phyloP scores from a whole-genome alignment of 2,797 vertebrate species.

The Pangasius larnaudii region DNA sequence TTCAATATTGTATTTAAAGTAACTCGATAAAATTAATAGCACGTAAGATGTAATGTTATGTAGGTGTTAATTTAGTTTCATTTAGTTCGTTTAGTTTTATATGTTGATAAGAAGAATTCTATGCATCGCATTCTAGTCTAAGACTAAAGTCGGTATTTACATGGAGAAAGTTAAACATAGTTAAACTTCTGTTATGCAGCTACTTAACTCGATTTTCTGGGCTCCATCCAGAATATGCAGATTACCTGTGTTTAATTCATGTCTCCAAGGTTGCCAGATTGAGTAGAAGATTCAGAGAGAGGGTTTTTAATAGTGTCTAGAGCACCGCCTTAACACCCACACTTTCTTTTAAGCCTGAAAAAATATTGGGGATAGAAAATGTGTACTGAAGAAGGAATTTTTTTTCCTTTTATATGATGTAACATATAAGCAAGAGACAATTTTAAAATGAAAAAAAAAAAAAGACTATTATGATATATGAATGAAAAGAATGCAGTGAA shows the following conservation, averaged over 20 bases:
- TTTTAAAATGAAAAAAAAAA: not conserved
- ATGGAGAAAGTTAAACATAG: not conserved
- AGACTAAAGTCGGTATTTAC: not conserved
- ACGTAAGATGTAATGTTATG: not conserved
- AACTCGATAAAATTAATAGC: not conserved
- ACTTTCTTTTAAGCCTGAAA: not conserved
- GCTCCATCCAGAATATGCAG: not conserved
- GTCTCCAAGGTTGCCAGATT: not conserved
- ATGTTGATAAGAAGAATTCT: not conserved
- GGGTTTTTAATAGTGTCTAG: not conserved
- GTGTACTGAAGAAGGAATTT: not conserved
- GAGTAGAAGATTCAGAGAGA: too few relatives aligned
- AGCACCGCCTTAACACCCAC: not conserved
- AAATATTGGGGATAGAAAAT: not conserved
- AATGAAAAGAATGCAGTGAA: not conserved
- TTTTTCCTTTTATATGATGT: not conserved
- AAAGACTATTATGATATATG: not conserved
- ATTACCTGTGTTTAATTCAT: not conserved
- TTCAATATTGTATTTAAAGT: too few relatives aligned
- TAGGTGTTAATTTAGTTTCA: not conserved
- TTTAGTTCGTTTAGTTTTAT: not conserved
- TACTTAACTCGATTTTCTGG: not conserved
- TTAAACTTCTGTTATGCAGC: not conserved
- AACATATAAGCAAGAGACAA: not conserved
- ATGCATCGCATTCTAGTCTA: not conserved